Conservation (phyloP, 2,113 vertebrate species). For the Pituophis catenifer region DNA sequence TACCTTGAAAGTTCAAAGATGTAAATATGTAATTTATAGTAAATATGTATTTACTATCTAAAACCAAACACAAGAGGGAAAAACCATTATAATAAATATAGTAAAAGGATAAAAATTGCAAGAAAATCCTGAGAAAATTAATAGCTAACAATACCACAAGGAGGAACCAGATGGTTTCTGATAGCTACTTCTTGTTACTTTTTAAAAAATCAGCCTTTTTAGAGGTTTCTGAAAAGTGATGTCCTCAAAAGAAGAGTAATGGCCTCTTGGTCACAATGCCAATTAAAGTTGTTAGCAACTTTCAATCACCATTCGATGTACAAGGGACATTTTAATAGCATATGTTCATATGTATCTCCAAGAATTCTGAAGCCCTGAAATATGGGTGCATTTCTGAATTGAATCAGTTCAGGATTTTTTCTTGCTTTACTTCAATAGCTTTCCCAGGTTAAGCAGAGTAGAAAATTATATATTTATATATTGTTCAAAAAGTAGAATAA, state of each 20-base stretch:
- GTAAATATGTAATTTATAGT: too few species aligned
- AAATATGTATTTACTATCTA: not conserved
- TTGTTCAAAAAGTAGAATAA: slow-evolving; percentile 29
- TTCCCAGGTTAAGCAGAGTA: not conserved
- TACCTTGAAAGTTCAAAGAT: not conserved
- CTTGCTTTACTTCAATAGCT: not conserved
- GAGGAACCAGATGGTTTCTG: not conserved
- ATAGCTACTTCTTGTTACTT: not conserved
- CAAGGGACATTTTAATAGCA: not conserved
- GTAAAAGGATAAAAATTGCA: not conserved
- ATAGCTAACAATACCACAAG: not conserved
- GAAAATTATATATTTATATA: not conserved
- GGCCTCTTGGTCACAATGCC: not conserved
- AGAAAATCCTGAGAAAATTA: not conserved
- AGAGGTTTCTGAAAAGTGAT: not conserved
- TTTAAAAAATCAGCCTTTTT: not conserved
- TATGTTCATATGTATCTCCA: not conserved
- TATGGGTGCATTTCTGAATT: not conserved
- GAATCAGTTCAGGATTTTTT: not conserved
- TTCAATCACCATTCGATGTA: not conserved
- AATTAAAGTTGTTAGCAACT: not conserved
- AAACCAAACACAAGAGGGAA: not conserved
- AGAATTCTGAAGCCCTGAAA: not conserved
- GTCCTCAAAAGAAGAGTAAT: not conserved
- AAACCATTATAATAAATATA: not conserved